Conservation (phyloP, 2,888 invertebrate species). For the Clitarchus hookeri region DNA sequence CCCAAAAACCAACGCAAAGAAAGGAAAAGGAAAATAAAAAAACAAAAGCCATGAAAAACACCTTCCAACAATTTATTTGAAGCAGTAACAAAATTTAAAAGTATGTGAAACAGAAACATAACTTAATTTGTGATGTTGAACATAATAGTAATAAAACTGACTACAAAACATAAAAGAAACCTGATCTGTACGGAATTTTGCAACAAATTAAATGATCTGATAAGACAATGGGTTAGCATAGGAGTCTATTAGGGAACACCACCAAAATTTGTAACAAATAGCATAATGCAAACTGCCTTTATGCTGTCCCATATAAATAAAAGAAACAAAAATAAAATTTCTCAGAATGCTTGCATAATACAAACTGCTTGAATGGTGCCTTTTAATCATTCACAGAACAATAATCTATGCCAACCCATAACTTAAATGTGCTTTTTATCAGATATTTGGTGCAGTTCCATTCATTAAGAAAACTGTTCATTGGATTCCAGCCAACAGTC, state of each 20-base stretch:
- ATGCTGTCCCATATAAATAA: neutral
- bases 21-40: neutral
- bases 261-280: neutral
- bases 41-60: neutral
- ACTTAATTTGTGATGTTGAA: neutral
- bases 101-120: neutral
- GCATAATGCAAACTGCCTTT: too few relatives aligned
- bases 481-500: neutral
- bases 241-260: neutral
- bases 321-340: neutral
- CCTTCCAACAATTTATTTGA: slow-evolving; percentile 1
- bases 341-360: neutral
- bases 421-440: neutral
- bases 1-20: too few relatives aligned
- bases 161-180: slow-evolving; percentile 33
- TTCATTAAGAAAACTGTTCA: neutral
- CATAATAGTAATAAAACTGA: slow-evolving; percentile 24
- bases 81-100: neutral
- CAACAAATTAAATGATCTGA: neutral
- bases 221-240: neutral
- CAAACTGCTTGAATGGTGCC: neutral
- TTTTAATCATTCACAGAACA: neutral
- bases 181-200: slow-evolving; percentile 33
- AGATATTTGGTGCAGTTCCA: neutral
- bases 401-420: neutral